These are phyloP conservation scores for Brachirus orientalis DNA, from an alignment of 2,113 vertebrate genomes.

Conservation along the genomic window DNA sequence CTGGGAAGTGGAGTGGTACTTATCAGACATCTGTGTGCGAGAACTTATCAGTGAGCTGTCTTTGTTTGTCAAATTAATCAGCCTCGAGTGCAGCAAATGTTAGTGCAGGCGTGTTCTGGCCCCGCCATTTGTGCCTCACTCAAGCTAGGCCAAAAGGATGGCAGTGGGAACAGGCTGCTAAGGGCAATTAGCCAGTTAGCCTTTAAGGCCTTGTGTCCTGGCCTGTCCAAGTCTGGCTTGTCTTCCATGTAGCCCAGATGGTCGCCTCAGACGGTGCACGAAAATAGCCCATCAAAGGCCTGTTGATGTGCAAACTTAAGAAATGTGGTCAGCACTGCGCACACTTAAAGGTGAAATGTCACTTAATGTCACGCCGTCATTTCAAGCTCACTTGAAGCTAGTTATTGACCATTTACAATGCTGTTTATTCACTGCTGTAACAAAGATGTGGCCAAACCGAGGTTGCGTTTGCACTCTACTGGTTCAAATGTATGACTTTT, in stretches of 20 bases:
- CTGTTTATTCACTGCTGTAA: no score
- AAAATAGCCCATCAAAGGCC: constrained; percentile 60
- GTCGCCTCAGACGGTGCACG: constrained; percentile 61
- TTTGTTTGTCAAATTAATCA: constrained; percentile 71
- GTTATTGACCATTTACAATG: no score
- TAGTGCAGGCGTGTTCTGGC: constrained; percentile 43
- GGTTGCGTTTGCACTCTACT: no score
- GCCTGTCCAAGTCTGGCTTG: constrained; percentile 67
- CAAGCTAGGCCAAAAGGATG: constrained; percentile 46
- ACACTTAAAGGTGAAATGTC: constrained; percentile 57
- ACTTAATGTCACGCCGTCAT: neutral
- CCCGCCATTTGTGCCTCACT: constrained; percentile 57
- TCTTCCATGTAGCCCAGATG: constrained; percentile 70
- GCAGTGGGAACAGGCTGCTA: constrained; percentile 55
- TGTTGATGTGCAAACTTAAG: constrained; percentile 56
- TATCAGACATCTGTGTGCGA: constrained; percentile 65
- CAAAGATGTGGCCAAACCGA: no score
- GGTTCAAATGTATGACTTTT: no score
- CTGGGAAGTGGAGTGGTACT: constrained; percentile 59
- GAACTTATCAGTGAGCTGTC: constrained; percentile 44
- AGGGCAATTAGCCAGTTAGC: constrained; percentile 75
- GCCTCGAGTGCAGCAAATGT: constrained; percentile 65
- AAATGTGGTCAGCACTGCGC: constrained; percentile 22
- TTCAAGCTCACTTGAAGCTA: no score
- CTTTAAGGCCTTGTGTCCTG: constrained; percentile 72